phyloP scores from a whole-genome alignment of 2,797 vertebrate species.

The Propithecus deckenii region DNA sequence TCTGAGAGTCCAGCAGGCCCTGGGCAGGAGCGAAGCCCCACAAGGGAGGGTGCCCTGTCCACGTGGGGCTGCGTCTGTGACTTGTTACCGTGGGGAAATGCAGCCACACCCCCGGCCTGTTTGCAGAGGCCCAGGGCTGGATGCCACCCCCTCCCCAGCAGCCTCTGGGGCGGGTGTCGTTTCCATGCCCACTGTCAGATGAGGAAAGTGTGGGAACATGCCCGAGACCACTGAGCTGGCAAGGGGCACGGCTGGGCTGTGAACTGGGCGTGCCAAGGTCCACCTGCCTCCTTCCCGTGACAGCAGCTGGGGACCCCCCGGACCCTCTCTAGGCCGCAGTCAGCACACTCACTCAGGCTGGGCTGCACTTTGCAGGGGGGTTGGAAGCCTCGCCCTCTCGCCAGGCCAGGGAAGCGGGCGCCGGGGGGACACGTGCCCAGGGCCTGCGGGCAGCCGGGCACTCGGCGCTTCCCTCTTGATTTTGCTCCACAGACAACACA shows the following conservation, averaged over 20 bases:
- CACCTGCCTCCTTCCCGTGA: not conserved
- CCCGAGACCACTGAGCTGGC: not conserved
- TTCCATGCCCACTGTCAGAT: fast-evolving
- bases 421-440: not conserved
- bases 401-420: slow-evolving; percentile 57
- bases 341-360: fast-evolving
- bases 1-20: fast-evolving
- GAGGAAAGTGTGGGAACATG: fast-evolving
- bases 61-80: fast-evolving
- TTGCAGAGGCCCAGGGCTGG: not conserved
- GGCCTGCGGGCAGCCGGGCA: fast-evolving
- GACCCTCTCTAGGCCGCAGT: not conserved
- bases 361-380: fast-evolving
- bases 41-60: not conserved
- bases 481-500: fast-evolving
- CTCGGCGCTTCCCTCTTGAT: not conserved
- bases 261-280: not conserved
- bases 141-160: not conserved
- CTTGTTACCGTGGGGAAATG: not conserved
- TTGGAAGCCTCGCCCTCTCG: slow-evolving; percentile 43
- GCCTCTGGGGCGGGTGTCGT: not conserved
- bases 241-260: not conserved
- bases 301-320: not conserved
- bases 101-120: no score
- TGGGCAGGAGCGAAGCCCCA: not conserved